Evolutionary conservation across 2,797 vertebrate genomes (phyloP).

Genomic region (Poeciliopsis gracilis): DNA sequence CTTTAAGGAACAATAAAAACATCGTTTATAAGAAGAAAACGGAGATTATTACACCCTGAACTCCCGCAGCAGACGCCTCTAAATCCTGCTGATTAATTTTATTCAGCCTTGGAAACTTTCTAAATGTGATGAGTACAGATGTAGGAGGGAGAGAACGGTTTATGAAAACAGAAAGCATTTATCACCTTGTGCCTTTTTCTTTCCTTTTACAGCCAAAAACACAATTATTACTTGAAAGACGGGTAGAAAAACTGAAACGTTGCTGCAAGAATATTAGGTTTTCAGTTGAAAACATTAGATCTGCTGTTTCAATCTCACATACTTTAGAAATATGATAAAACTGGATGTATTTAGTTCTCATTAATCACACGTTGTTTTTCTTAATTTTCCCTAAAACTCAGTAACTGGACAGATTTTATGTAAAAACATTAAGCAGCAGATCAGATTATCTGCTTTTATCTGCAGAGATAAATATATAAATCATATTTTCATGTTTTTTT

Average conservation of each 20-base stretch:
- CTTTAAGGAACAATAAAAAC: background rate
- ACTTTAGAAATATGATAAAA: background rate
- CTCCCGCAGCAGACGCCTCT: background rate
- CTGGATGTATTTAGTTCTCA: background rate
- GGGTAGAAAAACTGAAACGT: background rate
- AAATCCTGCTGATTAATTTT: background rate
- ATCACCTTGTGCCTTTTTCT: constrained; percentile 8
- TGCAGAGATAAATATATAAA: background rate
- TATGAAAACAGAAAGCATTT: background rate
- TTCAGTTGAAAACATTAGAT: background rate
- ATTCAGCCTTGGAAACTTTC: background rate
- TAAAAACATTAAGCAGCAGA: background rate
- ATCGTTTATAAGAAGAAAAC: background rate
- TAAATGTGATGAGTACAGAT: background rate
- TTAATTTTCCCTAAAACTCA: background rate
- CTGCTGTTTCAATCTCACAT: background rate
- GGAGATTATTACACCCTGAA: background rate
- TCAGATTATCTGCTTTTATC: background rate
- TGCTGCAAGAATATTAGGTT: background rate
- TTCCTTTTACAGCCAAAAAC: background rate
- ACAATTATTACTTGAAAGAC: background rate
- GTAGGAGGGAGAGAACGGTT: background rate
- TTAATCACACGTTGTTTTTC: background rate
- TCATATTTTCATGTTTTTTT: background rate
- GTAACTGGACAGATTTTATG: background rate